Evolutionary conservation across 2,113 vertebrate species (phyloP), one percentile per base, ranked within the genome.

Genomic region (Microcebus griseorufus): DNA sequence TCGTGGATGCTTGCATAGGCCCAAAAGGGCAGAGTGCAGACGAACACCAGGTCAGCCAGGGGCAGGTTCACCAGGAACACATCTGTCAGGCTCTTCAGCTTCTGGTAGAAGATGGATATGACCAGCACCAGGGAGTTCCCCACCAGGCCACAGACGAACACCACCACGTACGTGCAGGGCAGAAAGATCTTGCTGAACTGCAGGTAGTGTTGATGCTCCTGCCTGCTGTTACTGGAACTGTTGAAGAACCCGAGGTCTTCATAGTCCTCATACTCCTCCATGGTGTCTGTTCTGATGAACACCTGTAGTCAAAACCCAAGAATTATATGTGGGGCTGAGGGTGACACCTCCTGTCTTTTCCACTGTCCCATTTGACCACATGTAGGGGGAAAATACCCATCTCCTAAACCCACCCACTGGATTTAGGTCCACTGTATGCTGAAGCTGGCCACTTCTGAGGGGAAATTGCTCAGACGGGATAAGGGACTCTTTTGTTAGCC

Each of bases 21-120:
- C 96, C 98, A 98, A 78, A 99, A 98, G 29, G 98, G 98, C 93
- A 98, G 82, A 0, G 97, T 99, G 65, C 98, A 98, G 64, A 98
- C 93, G 18, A 99, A 99, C 76, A 98, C 45, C 65, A 98, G 97
- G 88, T 99, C 98, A 0, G 98, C 98, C 93, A 97, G n/a, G 25
- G 98, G 97, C 88, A 99, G 17, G 8, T 99, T 99, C 78, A 98
- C 55, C 88, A 99, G 97, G 95, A 98, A 93, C 53, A 98, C 14
- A 6, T 99, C 98, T 1, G 98, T 98, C 45, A 98, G 23, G 0
- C 2, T 98, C 93, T 94, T 98, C 55, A 94, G 75, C 94, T 98
- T 99, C 95, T 97, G 94, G 22, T 97, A 98, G 94, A 98, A 98
- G 83, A 97, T 12, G 5, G 98, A 96, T 39, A 97, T 94, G 2